Evolutionary conservation across 1,140 invertebrate species (phyloP), one percentile per base, ranked within the genome.

Genomic region (Leguminivora glycinivorella): DNA sequence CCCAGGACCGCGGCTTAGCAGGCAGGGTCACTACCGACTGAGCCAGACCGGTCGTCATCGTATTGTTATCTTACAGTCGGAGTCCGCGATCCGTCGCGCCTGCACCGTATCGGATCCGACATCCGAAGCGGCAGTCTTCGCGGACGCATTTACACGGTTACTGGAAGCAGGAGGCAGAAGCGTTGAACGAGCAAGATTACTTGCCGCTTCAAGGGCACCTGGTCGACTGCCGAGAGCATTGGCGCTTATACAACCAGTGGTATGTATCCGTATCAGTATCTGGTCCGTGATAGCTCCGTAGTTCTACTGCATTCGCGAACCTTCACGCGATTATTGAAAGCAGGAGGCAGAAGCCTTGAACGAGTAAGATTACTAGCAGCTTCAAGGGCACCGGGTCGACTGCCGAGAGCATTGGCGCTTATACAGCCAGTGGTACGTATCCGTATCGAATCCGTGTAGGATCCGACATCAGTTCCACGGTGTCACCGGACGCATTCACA

Each of bases 401-500:
- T 83, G 43, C 74, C 74, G 6, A 19, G 67, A 4, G 79, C 79
- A 2, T 43, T 79, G 0, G 19, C 25, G 1, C 25, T 58, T 12
- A 69, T 85, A 25, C 79, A 84, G 58, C 80, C 80, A 4, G 56
- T 34, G 38, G 82, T 84, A 24, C 71, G 78, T 74, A 25, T 22
- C 14, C n/a, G n/a, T n/a, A n/a, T n/a, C n/a, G n/a, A n/a, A n/a
- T n/a, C n/a, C n/a, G n/a, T n/a, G n/a, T n/a, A n/a, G n/a, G n/a
- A n/a, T n/a, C n/a, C n/a, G n/a, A n/a, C n/a, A n/a, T n/a, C n/a
- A n/a, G n/a, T 9, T 9, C 6, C 6, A 9, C 31, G 4, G 31
- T 31, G n/a, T n/a, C n/a, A 74, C 85, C 85, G 56, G 87, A 85
- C 75, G 80, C 84, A 6, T 56, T 85, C 7, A 87, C 84, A 12